Evolutionary conservation across 2,113 vertebrate species (phyloP).

Genomic region (Pleuronectes platessa): DNA sequence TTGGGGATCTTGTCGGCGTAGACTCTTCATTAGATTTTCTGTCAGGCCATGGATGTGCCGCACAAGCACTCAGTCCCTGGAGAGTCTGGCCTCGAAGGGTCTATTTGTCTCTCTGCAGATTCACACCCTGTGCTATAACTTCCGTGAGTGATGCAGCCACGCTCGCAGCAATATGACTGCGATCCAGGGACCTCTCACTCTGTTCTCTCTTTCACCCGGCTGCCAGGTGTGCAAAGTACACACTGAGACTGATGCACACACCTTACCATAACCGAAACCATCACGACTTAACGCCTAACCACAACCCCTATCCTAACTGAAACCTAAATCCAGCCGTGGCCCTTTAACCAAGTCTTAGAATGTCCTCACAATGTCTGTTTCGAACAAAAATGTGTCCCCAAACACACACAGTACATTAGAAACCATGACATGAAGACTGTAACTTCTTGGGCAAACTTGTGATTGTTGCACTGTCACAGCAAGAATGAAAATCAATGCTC

Average conservation of each 20-base stretch:
- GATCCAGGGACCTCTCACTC: constrained; percentile 23
- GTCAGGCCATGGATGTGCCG: constrained; percentile 54
- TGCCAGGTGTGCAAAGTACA: constrained; percentile 6
- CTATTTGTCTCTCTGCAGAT: constrained; percentile 62
- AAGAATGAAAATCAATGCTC: constrained; percentile 75
- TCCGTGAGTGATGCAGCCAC: constrained; percentile 52
- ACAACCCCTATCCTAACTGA: background rate
- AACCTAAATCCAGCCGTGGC: background rate
- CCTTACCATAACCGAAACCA: background rate
- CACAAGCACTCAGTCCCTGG: constrained; percentile 55
- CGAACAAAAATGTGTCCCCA: background rate
- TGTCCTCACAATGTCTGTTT: background rate
- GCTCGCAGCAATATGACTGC: constrained; percentile 43
- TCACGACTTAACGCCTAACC: background rate
- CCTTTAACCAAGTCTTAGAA: background rate
- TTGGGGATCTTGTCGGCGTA: constrained; percentile 40
- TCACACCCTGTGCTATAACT: constrained; percentile 55
- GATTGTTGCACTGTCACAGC: constrained; percentile 74
- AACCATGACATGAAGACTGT: constrained; percentile 36
- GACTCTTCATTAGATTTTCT: constrained; percentile 64
- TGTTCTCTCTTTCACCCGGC: constrained; percentile 11
- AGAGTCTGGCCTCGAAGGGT: constrained; percentile 58
- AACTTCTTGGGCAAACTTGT: constrained; percentile 76
- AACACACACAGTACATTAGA: constrained; percentile 13
- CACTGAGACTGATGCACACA: background rate